Percentiles rank a stretch among this genome's conserved stretches.
These are phyloP conservation scores for Drosophila colorata DNA, from an alignment of 2,888 invertebrate species.

Conservation along the genomic window DNA sequence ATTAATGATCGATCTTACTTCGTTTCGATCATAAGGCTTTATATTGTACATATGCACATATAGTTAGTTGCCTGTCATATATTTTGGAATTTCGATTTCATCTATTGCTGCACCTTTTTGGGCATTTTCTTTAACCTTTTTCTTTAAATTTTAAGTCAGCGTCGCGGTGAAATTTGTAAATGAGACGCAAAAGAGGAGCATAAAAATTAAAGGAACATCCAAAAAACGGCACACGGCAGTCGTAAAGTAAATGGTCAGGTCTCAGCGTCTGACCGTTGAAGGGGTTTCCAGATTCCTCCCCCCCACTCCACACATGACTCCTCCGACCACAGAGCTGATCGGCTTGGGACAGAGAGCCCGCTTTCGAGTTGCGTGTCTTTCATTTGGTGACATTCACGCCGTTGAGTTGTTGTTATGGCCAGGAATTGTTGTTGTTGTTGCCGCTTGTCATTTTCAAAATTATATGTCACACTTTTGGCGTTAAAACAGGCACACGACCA, in stretches of 20 bases:
- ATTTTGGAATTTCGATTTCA: not conserved
- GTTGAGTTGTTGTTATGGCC: conserved; percentile 73
- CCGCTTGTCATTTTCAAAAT: conserved; percentile 77
- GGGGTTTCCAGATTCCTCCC: not conserved
- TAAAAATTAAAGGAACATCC: conserved; percentile 64
- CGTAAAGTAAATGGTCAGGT: conserved; percentile 73
- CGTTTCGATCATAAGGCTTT: not conserved
- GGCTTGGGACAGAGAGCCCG: conserved; percentile 17
- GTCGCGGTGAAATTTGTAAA: conserved; percentile 59
- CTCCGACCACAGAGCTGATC: conserved; percentile 1
- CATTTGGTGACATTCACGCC: conserved; percentile 74
- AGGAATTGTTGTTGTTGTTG: conserved; percentile 53
- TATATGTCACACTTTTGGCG: conserved; percentile 81
- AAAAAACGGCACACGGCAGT: conserved; percentile 60
- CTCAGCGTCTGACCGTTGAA: conserved; percentile 15
- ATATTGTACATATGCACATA: not conserved
- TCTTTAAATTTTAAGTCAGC: not conserved
- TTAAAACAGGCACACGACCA: conserved; percentile 78
- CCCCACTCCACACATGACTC: not conserved
- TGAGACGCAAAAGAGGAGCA: conserved; percentile 59
- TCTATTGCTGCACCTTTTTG: conserved; percentile 1
- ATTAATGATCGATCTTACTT: too few relatives aligned
- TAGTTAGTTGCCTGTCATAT: not conserved
- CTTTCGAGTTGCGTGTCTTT: conserved; percentile 53
- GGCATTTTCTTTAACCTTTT: conserved; percentile 8